A percentile compares a stretch with the other conserved stretches of the same genome.
phyloP scores from a whole-genome alignment of 2,888 invertebrate genomes.

The Trichopoda pennipes region DNA sequence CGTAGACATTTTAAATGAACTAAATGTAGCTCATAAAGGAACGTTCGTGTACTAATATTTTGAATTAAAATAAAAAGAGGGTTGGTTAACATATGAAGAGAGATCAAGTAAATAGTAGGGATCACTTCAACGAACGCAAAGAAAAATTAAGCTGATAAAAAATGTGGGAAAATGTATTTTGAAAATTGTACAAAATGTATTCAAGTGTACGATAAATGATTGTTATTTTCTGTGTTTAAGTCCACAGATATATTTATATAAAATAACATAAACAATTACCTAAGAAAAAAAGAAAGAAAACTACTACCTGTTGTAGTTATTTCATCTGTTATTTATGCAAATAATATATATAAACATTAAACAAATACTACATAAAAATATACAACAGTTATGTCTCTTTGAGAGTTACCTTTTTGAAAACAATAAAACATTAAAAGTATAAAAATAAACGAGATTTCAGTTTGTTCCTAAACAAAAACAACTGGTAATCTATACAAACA shows the following conservation, averaged over 20 bases:
- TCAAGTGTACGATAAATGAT: constrained; percentile 50
- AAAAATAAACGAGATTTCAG: neutral
- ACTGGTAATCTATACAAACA: neutral
- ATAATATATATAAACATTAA: constrained; percentile 1
- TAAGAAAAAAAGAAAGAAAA: constrained; percentile 28
- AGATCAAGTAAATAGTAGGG: constrained; percentile 29
- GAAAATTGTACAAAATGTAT: constrained; percentile 24
- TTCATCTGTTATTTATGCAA: constrained; percentile 22
- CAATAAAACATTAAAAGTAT: neutral
- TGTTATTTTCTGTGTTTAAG: constrained; percentile 4
- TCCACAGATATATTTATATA: constrained; percentile 19
- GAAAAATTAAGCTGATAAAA: constrained; percentile 4
- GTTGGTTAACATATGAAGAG: constrained; percentile 13
- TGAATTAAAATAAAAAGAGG: constrained; percentile 3
- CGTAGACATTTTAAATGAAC: neutral
- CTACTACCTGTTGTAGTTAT: constrained; percentile 27
- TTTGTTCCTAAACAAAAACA: neutral
- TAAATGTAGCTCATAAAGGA: neutral
- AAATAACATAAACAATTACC: neutral
- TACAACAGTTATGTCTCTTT: constrained; percentile 7
- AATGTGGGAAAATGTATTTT: constrained; percentile 53
- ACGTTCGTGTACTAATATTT: neutral
- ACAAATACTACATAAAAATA: neutral
- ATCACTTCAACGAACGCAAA: constrained; percentile 15
- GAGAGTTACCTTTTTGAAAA: neutral